Evolutionary conservation across 1,140 invertebrate genomes (phyloP).

Genomic region (Reticulitermes speratus): DNA sequence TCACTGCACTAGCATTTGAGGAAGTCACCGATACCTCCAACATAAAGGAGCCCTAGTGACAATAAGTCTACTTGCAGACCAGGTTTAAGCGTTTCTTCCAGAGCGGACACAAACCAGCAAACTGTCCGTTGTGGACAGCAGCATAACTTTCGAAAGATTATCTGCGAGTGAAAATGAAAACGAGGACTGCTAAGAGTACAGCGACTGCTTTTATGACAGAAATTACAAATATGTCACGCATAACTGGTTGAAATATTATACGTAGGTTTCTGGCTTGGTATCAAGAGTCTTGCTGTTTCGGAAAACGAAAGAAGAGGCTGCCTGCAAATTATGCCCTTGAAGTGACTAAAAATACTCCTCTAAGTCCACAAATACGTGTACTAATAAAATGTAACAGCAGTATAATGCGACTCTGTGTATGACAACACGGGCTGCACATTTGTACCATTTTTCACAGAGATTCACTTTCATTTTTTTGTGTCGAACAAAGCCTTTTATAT

Average conservation of each 20-base stretch:
- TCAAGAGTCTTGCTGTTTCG: neutral
- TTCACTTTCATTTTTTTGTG: too few relatives aligned
- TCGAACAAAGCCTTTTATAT: too few relatives aligned
- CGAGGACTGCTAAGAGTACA: neutral
- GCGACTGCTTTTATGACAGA: neutral
- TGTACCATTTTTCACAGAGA: too few relatives aligned
- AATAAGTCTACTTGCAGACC: neutral
- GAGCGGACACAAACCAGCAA: neutral
- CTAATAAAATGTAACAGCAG: too few relatives aligned
- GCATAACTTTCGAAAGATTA: too few relatives aligned
- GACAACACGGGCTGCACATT: too few relatives aligned
- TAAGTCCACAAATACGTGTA: too few relatives aligned
- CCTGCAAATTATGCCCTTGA: neutral
- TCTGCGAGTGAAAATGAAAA: neutral
- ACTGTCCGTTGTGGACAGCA: too few relatives aligned
- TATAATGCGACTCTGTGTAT: too few relatives aligned
- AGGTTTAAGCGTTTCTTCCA: neutral
- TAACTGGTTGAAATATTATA: neutral
- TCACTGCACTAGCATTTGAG: neutral
- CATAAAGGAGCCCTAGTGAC: neutral
- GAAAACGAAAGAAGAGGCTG: neutral
- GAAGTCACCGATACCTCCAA: neutral
- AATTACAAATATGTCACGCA: neutral
- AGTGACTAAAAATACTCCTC: too few relatives aligned
- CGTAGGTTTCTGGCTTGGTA: neutral